These are phyloP conservation scores for Drosophila teissieri DNA, from an alignment of 1,140 invertebrate species.

Conservation along the genomic window DNA sequence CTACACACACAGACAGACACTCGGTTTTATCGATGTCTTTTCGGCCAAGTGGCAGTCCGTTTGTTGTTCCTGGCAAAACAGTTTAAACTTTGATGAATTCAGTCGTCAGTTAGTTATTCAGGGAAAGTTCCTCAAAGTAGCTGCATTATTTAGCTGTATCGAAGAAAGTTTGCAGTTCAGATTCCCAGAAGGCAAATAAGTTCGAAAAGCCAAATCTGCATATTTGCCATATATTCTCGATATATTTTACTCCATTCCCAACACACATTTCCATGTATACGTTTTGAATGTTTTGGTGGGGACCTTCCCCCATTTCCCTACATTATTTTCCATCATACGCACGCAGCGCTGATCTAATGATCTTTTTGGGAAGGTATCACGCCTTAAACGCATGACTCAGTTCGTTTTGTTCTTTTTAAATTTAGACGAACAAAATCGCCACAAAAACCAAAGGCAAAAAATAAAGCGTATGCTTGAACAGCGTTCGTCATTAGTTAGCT, in stretches of 20 bases:
- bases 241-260: neutral
- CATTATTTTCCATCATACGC: neutral
- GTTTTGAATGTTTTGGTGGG: neutral
- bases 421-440: slow-evolving; percentile 33
- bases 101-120: slow-evolving; percentile 28
- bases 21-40: slow-evolving; percentile 38
- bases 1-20: slow-evolving; percentile 18
- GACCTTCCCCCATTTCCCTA: neutral
- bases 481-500: slow-evolving; percentile 54
- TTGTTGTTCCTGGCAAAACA: slow-evolving; percentile 44
- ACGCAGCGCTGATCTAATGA: slow-evolving; percentile 15
- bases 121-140: slow-evolving; percentile 9
- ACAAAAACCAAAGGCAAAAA: slow-evolving; percentile 14
- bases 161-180: neutral
- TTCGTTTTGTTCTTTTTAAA: slow-evolving; percentile 44
- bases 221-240: neutral
- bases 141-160: slow-evolving; percentile 23
- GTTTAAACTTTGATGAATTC: slow-evolving; percentile 27
- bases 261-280: neutral
- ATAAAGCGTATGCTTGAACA: neutral
- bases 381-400: slow-evolving; percentile 67
- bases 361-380: slow-evolving; percentile 53
- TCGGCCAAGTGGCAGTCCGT: slow-evolving; percentile 18
- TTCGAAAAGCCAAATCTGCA: neutral
- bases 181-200: neutral